A percentile compares a stretch with the other conserved stretches of the same genome.
Conservation (phyloP, 2,113 vertebrate genomes). For the Corythaixoides concolor region DNA sequence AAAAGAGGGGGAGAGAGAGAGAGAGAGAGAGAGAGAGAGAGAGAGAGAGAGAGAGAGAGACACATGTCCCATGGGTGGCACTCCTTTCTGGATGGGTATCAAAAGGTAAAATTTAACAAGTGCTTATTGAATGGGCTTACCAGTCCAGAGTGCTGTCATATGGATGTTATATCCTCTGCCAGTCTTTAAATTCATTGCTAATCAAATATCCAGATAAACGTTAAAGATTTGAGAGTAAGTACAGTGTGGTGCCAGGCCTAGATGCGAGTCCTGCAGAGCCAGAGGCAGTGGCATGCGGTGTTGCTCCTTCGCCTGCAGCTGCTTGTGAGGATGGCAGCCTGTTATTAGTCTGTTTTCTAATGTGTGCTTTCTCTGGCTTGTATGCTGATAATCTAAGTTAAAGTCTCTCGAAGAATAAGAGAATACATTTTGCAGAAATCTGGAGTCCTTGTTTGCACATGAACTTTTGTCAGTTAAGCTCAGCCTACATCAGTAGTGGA, state of each 20-base stretch:
- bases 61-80: background rate
- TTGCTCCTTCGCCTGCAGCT: background rate
- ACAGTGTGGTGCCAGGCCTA: background rate
- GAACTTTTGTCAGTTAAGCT: background rate
- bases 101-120: background rate
- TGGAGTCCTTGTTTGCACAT: fast-evolving
- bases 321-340: background rate
- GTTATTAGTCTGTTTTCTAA: background rate
- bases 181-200: background rate
- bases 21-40: background rate
- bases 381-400: background rate
- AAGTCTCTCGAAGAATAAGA: background rate
- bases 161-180: background rate
- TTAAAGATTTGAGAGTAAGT: background rate
- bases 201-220: background rate
- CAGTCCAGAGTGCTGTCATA: background rate
- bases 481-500: background rate
- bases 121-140: background rate
- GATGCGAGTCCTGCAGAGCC: background rate
- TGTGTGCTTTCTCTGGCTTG: background rate
- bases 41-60: too few relatives aligned
- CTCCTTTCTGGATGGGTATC: background rate
- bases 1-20: background rate
- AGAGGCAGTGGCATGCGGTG: background rate
- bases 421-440: background rate